A percentile compares a stretch with the other conserved stretches of the same genome.
Evolutionary conservation across 2,113 vertebrate genomes (phyloP).

Genomic region (Oceanites oceanicus): DNA sequence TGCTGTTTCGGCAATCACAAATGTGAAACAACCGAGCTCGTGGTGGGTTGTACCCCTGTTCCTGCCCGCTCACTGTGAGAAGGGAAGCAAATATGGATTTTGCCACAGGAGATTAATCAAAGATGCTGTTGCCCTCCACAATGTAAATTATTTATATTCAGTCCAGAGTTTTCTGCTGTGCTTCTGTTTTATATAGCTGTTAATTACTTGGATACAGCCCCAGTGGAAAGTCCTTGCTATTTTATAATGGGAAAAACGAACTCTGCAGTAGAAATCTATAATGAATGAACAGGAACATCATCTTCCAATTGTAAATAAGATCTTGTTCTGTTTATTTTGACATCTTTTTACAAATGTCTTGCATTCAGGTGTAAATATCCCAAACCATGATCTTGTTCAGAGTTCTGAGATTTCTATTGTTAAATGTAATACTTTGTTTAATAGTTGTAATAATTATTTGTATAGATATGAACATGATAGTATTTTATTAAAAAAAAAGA

Average conservation of each 20-base stretch:
- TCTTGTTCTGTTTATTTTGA: conserved; percentile 78
- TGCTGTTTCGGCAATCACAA: neutral
- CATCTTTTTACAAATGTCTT: conserved; percentile 78
- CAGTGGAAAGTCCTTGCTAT: conserved; percentile 52
- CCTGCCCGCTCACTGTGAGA: conserved; percentile 39
- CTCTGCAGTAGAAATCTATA: conserved; percentile 66
- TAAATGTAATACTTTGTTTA: conserved; percentile 81
- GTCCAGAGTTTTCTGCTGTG: conserved; percentile 54
- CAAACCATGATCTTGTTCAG: conserved; percentile 75
- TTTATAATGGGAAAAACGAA: conserved; percentile 69
- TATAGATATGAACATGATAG: conserved; percentile 79
- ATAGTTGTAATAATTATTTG: conserved; percentile 84
- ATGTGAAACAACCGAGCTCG: neutral
- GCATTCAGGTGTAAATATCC: conserved; percentile 78
- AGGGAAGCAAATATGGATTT: conserved; percentile 47
- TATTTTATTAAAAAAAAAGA: conserved; percentile 81
- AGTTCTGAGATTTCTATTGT: conserved; percentile 80
- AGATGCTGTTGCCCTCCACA: conserved; percentile 47
- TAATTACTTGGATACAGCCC: conserved; percentile 55
- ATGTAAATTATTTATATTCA: conserved; percentile 62
- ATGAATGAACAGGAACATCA: conserved; percentile 68
- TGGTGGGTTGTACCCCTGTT: neutral
- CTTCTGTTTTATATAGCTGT: conserved; percentile 65
- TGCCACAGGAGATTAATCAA: conserved; percentile 61
- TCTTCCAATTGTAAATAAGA: conserved; percentile 76